Conservation (phyloP, 1,140 invertebrate species). For the Drosophila athabasca region DNA sequence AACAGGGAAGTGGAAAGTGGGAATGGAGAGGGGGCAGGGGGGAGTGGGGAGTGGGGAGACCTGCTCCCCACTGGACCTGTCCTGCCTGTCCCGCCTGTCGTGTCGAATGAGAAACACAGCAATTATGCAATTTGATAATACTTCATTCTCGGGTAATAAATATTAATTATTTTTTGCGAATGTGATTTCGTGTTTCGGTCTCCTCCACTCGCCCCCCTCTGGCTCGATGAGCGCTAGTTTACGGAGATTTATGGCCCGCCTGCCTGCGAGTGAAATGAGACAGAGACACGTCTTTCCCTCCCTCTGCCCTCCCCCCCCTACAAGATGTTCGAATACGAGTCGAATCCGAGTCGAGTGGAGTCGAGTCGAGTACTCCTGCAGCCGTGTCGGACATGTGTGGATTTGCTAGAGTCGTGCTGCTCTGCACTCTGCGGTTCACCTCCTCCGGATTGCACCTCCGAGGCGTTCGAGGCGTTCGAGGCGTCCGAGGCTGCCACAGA, state of each 20-base stretch:
- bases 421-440: constrained; percentile 10
- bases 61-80: not conserved
- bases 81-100: constrained; percentile 49
- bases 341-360: not conserved
- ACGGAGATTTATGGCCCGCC: constrained; percentile 65
- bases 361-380: constrained; percentile 13
- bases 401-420: constrained; percentile 56
- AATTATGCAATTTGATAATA: constrained; percentile 82
- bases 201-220: constrained; percentile 11
- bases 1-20: not conserved
- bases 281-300: constrained; percentile 11
- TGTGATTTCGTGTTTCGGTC: constrained; percentile 68
- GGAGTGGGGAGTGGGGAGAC: not conserved
- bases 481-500: not conserved
- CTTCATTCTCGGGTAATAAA: constrained; percentile 81
- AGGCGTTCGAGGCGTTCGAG: not conserved
- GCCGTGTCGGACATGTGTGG: constrained; percentile 56
- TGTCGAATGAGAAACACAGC: constrained; percentile 81
- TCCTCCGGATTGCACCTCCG: not conserved
- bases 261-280: constrained; percentile 67
- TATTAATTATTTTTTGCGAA: constrained; percentile 81
- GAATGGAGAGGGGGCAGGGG: not conserved
- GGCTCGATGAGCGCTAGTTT: constrained; percentile 61
- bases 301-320: not conserved
- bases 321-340: not conserved